A percentile compares a stretch with the other conserved stretches of the same genome.
Conservation (phyloP, 2,888 invertebrate genomes). For the Drosophila cracens region DNA sequence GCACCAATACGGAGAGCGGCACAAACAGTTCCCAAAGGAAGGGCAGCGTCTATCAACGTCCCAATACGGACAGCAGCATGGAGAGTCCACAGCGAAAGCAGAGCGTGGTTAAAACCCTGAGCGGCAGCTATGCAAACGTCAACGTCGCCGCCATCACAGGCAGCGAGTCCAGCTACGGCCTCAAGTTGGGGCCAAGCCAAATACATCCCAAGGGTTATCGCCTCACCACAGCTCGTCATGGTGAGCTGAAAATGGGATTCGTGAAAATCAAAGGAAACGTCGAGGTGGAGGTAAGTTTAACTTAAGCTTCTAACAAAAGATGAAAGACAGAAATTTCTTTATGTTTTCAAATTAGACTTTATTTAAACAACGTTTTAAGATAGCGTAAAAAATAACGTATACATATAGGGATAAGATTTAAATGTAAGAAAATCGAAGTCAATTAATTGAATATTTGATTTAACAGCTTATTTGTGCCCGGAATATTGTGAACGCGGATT, state of each 20-base stretch:
- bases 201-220: conserved; percentile 91
- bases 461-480: conserved; percentile 88
- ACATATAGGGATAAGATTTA: not conserved
- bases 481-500: conserved; percentile 89
- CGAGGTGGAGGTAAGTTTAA: conserved; percentile 90
- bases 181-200: conserved; percentile 91
- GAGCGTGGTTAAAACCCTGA: conserved; percentile 69
- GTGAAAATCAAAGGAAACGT: conserved; percentile 96
- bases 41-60: conserved; percentile 57
- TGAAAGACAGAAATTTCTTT: not conserved
- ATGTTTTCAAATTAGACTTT: too few species aligned
- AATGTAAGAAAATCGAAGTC: not conserved
- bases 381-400: not conserved
- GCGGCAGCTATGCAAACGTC: conserved; percentile 73
- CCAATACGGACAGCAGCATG: conserved; percentile 32
- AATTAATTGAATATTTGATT: not conserved
- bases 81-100: conserved; percentile 72
- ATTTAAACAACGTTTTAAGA: not conserved
- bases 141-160: conserved; percentile 56
- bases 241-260: conserved; percentile 94
- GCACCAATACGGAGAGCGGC: conserved; percentile 48
- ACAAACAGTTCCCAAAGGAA: conserved; percentile 62
- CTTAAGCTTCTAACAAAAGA: not conserved
- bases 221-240: conserved; percentile 89
- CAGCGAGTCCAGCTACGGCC: conserved; percentile 87